Evolutionary conservation across 2,113 vertebrate species (phyloP).

Genomic region (Sceloporus tristichus): DNA sequence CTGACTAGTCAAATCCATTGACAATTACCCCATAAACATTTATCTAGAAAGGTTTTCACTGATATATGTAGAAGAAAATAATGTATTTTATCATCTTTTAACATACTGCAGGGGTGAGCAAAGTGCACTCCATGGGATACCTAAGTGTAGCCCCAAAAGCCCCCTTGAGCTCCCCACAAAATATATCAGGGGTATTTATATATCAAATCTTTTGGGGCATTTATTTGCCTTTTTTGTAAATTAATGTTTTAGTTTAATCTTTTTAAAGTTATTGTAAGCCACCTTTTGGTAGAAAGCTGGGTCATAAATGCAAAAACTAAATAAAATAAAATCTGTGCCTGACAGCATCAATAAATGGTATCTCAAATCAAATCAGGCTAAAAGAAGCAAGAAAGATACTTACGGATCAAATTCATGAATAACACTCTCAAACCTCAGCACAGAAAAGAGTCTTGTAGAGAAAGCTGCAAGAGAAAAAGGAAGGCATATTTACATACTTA

Average conservation of each 20-base stretch:
- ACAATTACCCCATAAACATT: not conserved
- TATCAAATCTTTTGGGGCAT: no score
- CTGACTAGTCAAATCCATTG: not conserved
- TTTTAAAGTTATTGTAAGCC: no score
- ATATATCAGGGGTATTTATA: no score
- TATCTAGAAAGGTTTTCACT: not conserved
- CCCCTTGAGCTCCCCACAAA: no score
- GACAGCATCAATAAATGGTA: rapidly evolving
- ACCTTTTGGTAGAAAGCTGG: no score
- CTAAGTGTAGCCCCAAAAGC: no score
- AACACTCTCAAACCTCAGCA: constrained; percentile 97
- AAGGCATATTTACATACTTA: not conserved
- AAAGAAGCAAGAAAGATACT: constrained; percentile 69
- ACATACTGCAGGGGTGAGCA: not conserved
- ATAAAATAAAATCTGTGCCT: not conserved
- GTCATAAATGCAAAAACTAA: no score
- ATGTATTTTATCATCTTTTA: not conserved
- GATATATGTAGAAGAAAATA: not conserved
- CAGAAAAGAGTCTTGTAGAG: constrained; percentile 96
- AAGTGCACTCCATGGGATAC: no score
- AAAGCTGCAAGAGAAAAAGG: constrained; percentile 83
- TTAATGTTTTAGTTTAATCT: no score
- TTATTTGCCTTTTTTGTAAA: no score
- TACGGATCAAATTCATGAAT: constrained; percentile 99
- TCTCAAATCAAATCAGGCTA: not conserved